Evolutionary conservation across 2,797 vertebrate species (phyloP).

Genomic region (Sphenodon punctatus): DNA sequence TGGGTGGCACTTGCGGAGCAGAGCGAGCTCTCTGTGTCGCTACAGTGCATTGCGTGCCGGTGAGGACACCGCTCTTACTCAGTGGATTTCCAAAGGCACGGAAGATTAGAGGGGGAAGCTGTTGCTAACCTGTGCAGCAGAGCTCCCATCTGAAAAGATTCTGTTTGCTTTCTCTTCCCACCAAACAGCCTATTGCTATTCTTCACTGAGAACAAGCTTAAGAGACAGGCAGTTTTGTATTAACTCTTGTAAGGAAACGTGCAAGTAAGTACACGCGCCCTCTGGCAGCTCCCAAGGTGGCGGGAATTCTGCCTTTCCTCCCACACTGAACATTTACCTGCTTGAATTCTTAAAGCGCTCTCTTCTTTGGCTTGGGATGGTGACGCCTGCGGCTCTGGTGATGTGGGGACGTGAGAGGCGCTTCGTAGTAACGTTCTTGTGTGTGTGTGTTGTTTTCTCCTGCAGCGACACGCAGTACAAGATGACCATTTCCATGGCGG

Average conservation of each 20-base stretch:
- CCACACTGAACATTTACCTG: background rate
- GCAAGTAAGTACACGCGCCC: conserved; percentile 73
- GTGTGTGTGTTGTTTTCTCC: background rate
- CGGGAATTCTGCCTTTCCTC: rapidly evolving
- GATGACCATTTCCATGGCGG: conserved; percentile 85
- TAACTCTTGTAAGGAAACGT: conserved; percentile 75
- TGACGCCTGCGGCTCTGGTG: background rate
- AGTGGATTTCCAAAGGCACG: too few relatives aligned
- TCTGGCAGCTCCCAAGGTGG: background rate
- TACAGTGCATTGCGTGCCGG: too few relatives aligned
- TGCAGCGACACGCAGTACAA: conserved; percentile 81
- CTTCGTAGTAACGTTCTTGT: rapidly evolving
- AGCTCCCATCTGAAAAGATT: background rate
- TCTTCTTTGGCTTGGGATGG: too few relatives aligned
- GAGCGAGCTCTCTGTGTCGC: too few relatives aligned
- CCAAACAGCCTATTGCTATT: conserved; percentile 75
- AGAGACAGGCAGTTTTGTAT: conserved; percentile 73
- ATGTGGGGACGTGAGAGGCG: background rate
- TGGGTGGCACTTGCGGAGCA: too few relatives aligned
- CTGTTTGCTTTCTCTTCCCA: background rate
- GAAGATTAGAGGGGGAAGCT: too few relatives aligned
- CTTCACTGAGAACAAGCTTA: conserved; percentile 59
- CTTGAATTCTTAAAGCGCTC: too few relatives aligned
- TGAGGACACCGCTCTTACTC: too few relatives aligned
- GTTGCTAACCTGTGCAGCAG: background rate